phyloP scores from a whole-genome alignment of 2,888 invertebrate genomes.

The Andrena haemorrhoa region DNA sequence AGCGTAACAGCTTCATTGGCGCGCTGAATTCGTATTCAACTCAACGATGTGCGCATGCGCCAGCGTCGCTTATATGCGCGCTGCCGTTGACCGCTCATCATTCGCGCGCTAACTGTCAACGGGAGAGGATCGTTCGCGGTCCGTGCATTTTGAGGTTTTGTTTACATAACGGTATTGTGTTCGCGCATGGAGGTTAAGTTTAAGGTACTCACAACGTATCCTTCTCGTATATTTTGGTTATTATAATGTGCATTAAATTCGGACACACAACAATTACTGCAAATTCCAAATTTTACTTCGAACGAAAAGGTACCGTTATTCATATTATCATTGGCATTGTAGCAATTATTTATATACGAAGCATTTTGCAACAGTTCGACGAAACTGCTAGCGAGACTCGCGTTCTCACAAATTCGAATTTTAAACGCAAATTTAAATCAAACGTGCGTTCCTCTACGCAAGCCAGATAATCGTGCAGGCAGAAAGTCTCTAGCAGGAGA shows the following conservation, averaged over 20 bases:
- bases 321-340: slow-evolving; percentile 9
- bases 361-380: background rate
- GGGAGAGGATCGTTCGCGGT: background rate
- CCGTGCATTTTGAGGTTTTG: background rate
- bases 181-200: slow-evolving; percentile 9
- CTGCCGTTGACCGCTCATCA: slow-evolving; percentile 7
- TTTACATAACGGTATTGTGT: slow-evolving; percentile 4
- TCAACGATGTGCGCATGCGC: slow-evolving; percentile 40
- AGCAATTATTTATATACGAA: slow-evolving; percentile 4
- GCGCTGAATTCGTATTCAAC: background rate
- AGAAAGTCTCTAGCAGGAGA: slow-evolving; percentile 19
- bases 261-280: slow-evolving; percentile 6
- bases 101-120: slow-evolving; percentile 9
- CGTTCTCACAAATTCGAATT: background rate
- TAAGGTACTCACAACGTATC: slow-evolving; percentile 19
- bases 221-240: slow-evolving; percentile 10
- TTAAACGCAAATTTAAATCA: slow-evolving; percentile 20
- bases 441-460: background rate
- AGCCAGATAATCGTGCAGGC: background rate
- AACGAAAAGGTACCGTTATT: background rate
- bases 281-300: slow-evolving; percentile 15
- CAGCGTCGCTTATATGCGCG: slow-evolving; percentile 11
- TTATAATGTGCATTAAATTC: background rate
- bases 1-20: background rate
- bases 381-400: background rate